A percentile compares a stretch with the other conserved stretches of the same genome.
phyloP scores from a whole-genome alignment of 1,140 invertebrate species.

The Zaprionus davidi region DNA sequence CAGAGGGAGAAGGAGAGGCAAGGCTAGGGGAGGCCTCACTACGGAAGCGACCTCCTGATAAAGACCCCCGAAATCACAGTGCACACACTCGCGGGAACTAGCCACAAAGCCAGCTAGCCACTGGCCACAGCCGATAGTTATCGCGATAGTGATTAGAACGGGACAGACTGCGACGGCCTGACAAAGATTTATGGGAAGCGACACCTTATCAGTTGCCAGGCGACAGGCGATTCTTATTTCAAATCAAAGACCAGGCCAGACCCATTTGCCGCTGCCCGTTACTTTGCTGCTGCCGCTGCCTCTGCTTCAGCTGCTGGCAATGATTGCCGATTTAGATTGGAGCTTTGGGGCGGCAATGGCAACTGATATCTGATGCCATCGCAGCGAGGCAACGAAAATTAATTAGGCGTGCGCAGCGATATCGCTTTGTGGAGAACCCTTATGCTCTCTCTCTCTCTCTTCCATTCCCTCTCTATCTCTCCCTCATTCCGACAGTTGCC shows the following conservation, averaged over 20 bases:
- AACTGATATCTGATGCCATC: constrained; percentile 60
- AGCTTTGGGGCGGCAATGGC: constrained; percentile 33
- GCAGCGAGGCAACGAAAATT: constrained; percentile 61
- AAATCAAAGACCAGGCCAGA: constrained; percentile 23
- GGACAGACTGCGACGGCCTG: constrained; percentile 26
- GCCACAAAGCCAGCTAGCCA: constrained; percentile 18
- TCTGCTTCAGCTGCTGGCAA: background rate
- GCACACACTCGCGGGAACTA: background rate
- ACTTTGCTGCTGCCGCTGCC: background rate
- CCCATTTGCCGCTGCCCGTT: background rate
- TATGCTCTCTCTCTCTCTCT: background rate
- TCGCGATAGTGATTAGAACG: constrained; percentile 38
- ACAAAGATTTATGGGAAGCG: constrained; percentile 73
- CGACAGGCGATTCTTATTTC: constrained; percentile 54
- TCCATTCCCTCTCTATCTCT: background rate
- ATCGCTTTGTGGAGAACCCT: constrained; percentile 19
- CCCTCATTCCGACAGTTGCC: constrained; percentile 15
- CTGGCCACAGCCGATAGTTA: constrained; percentile 40
- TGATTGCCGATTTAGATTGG: constrained; percentile 45
- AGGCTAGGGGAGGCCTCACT: background rate
- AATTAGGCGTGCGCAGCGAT: constrained; percentile 66
- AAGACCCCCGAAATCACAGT: constrained; percentile 20
- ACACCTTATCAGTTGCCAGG: constrained; percentile 33
- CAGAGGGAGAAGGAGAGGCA: background rate
- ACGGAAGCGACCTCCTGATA: constrained; percentile 40